Base-by-base conservation (phyloP, 1,140 invertebrate species). In the Bicyclus anynana region DNA sequence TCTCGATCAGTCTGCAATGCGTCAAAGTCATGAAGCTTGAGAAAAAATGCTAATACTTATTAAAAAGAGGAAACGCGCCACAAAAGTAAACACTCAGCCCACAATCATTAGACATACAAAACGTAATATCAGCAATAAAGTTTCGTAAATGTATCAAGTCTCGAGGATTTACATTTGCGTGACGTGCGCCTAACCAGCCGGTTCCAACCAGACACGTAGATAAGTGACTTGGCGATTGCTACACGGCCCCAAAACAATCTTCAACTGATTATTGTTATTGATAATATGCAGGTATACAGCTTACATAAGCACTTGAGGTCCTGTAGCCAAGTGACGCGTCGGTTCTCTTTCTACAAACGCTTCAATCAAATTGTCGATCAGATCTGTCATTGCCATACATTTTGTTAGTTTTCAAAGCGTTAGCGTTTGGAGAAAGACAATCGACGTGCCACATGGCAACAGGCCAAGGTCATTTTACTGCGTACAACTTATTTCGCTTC, bases 141-240 rank as follows among this genome's bases (percentile, higher is more conserved):
- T 48, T 52, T 58, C 16, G 47, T 52, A n/a, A 40, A 61, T 55
- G 23, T 23, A 62, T 52, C 27, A 52, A 51, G 23, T 23, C 56
- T 52, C 27, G 48, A 51, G 48, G 49, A 56, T 47, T 59, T 64
- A 59, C 49, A 20, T 42, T 29, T 49, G 46, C 49, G 64, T 66
- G 63, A 69, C 66, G 57, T 51, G 64, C 48, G 62, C 51, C 46
- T 56, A 46, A n/a, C 0, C 21, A 26, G 46, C 66, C 59, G 56
- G 66, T 64, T 69, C 26, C 27, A 59, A 58, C 63, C 56, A 35
- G 66, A 57, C 54, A 12, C 7, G 10, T 16, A 60, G 69, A 72
- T 72, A 72, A 72, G 35, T 21, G 20, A 20, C 14, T 40, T 21
- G 57, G 52, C 50, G 58, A 57, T 57, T 51, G 29, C 18, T 64